Conservation (phyloP, 1,140 invertebrate species). For the Eumaeus atala region DNA sequence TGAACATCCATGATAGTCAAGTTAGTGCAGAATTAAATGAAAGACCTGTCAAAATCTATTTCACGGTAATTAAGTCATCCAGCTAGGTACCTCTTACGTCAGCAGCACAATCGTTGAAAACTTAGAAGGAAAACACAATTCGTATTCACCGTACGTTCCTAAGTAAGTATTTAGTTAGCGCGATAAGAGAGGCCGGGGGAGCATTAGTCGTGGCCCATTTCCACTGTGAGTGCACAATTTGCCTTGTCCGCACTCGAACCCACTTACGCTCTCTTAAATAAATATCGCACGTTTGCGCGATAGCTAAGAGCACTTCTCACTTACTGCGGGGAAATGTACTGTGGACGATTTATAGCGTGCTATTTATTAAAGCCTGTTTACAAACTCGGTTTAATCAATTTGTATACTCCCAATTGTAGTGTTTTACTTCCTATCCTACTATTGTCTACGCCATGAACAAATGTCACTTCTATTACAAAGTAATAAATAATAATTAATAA, state of each 20-base stretch:
- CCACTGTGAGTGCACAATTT: conserved; percentile 47
- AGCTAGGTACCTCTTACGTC: too few relatives aligned
- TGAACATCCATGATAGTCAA: too few relatives aligned
- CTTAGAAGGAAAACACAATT: background rate
- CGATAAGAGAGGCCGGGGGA: background rate
- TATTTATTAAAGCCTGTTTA: conserved; percentile 10
- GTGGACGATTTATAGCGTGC: conserved; percentile 30
- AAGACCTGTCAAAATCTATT: too few relatives aligned
- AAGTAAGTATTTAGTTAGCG: conserved; percentile 4
- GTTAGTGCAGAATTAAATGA: too few relatives aligned
- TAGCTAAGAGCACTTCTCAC: conserved; percentile 65
- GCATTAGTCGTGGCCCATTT: conserved; percentile 66
- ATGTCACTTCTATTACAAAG: too few relatives aligned
- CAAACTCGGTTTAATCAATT: too few relatives aligned
- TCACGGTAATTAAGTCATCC: too few relatives aligned
- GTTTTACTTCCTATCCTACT: too few relatives aligned
- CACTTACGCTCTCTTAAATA: conserved; percentile 59
- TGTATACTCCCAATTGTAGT: too few relatives aligned
- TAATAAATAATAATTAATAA: too few relatives aligned
- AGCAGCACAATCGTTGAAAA: too few relatives aligned
- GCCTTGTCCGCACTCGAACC: conserved; percentile 34
- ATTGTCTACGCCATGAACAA: too few relatives aligned
- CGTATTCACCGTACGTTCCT: background rate
- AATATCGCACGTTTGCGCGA: conserved; percentile 64
- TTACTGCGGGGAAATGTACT: conserved; percentile 52